Evolutionary conservation across 2,888 invertebrate species (phyloP), one percentile per base, ranked within the genome.

Genomic region (Drosophila phalerata): DNA sequence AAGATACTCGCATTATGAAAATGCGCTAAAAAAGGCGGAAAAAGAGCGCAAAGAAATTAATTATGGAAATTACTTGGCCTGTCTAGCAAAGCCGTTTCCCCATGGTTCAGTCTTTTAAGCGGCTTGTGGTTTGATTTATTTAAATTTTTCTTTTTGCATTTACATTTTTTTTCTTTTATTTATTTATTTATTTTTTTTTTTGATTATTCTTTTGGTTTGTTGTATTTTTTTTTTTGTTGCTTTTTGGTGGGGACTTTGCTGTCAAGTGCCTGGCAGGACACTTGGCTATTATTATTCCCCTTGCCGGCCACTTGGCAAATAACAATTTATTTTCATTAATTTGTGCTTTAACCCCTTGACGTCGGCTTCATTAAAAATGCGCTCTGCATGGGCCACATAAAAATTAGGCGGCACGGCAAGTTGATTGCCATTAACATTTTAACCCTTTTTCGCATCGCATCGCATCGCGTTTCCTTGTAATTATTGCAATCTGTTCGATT

Each of bases 251-350:
- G 8, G 8, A 28, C 38, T 52, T 15, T 5, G 53, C 53, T 53
- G 53, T 58, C 56, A 61, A 70, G 74, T 67, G 66, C 40, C 70
- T 62, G 51, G 57, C 63, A 68, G 83, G 65, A 77, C 73, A 63
- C 69, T 81, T 67, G 69, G 75, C 62, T 42, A 62, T 63, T 75
- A 72, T 64, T 63, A 60, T 77, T 64, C 57, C 43, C 52, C 34
- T 42, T 55, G 67, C 34, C 55, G 51, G 64, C 55, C 56, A 62
- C 78, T 67, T 47, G 71, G 77, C 66, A 83, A 81, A 88, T 85
- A 88, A 85, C 89, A 89, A 90, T 90, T 91, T 89, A 91, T 90
- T 90, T 90, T 90, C 91, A 90, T 90, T 90, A 91, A 90, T 91
- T 90, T 90, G 88, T 81, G 80, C 87, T 79, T 78, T 85, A 86